phyloP scores from a whole-genome alignment of 2,888 invertebrate genomes.

The Alloscopus bannaensis region DNA sequence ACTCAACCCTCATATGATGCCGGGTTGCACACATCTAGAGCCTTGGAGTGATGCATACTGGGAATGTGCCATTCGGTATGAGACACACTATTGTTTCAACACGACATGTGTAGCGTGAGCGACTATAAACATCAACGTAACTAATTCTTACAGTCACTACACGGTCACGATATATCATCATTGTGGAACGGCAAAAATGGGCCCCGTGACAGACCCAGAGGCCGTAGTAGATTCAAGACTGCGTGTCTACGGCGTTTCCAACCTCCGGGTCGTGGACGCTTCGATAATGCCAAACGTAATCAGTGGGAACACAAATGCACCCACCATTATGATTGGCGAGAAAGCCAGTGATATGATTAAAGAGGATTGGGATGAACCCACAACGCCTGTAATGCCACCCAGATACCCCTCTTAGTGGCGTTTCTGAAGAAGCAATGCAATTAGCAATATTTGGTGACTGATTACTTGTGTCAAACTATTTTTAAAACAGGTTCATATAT shows the following conservation, averaged over 20 bases:
- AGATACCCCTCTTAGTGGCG: constrained; percentile 27
- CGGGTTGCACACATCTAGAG: constrained; percentile 78
- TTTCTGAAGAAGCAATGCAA: constrained; percentile 67
- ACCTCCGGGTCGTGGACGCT: constrained; percentile 63
- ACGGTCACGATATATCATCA: constrained; percentile 89
- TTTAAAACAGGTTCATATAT: constrained; percentile 34
- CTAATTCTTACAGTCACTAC: constrained; percentile 79
- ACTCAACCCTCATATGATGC: constrained; percentile 74
- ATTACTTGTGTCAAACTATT: constrained; percentile 79
- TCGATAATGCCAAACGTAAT: constrained; percentile 88
- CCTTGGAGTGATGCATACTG: constrained; percentile 85
- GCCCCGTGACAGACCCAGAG: constrained; percentile 79
- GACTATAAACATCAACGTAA: background rate
- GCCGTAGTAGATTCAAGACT: constrained; percentile 85
- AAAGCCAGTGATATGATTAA: constrained; percentile 66
- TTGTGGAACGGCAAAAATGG: constrained; percentile 88
- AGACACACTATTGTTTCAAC: background rate
- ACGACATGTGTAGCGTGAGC: background rate
- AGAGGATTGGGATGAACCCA: constrained; percentile 55
- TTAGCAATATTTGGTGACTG: constrained; percentile 83
- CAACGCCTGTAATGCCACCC: constrained; percentile 36
- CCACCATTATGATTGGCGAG: constrained; percentile 65
- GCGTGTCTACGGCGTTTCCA: constrained; percentile 77
- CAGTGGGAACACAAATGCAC: constrained; percentile 77
- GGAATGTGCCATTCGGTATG: constrained; percentile 80